phyloP scores from a whole-genome alignment of 2,888 invertebrate species.

The Ichneumoninae sp. region DNA sequence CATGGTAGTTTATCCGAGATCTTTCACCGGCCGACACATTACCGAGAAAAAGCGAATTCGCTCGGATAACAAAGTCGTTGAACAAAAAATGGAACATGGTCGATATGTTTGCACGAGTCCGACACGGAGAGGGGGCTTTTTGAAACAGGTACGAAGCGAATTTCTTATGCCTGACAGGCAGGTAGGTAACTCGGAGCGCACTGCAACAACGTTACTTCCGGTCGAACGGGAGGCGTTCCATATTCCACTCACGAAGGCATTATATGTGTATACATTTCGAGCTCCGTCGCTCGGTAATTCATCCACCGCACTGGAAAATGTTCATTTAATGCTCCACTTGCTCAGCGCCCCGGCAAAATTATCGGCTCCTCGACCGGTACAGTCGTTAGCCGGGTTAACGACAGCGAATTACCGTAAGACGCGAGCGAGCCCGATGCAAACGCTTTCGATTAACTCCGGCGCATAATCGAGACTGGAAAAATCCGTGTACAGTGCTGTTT shows the following conservation, averaged over 20 bases:
- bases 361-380: conserved; percentile 13
- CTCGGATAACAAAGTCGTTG: conserved; percentile 57
- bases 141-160: conserved; percentile 47
- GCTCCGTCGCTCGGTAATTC: conserved; percentile 40
- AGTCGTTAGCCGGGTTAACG: not conserved
- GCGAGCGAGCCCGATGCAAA: not conserved
- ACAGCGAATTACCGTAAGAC: not conserved
- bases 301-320: conserved; percentile 48
- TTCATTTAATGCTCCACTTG: conserved; percentile 49
- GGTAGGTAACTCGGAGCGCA: conserved; percentile 19
- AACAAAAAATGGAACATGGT: conserved; percentile 24
- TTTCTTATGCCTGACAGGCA: conserved; percentile 21
- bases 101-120: conserved; percentile 33
- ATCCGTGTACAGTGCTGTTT: not conserved
- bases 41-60: conserved; percentile 47
- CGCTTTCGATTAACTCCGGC: not conserved
- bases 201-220: conserved; percentile 57
- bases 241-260: conserved; percentile 28
- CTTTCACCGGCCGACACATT: not conserved
- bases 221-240: conserved; percentile 47
- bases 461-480: not conserved
- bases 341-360: conserved; percentile 14
- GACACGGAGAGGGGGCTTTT: conserved; percentile 15
- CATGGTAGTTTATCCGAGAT: no score
- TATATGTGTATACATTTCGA: conserved; percentile 1